Evolutionary conservation across 2,113 vertebrate species (phyloP).

Genomic region (Brachyhypopomus gauderio): DNA sequence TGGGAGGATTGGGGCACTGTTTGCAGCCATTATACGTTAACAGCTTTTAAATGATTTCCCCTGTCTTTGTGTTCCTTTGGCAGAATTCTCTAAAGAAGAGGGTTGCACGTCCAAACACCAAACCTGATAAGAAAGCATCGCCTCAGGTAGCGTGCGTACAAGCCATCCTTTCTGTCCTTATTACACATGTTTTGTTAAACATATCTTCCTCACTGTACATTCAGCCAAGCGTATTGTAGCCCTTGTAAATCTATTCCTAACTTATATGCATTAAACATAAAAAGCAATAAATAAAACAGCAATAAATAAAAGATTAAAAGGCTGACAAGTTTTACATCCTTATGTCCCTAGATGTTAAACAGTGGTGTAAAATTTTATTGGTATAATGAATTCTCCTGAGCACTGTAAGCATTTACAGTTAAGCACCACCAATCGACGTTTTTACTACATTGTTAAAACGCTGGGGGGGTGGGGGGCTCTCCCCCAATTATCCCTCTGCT

Average conservation of each 20-base stretch:
- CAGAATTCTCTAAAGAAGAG: constrained; percentile 95
- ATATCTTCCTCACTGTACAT: neutral
- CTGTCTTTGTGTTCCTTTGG: constrained; percentile 41
- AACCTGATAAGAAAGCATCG: constrained; percentile 87
- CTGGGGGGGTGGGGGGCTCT: neutral
- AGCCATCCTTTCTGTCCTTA: neutral
- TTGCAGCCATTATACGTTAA: constrained; percentile 11
- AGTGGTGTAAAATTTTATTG: neutral
- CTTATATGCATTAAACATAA: no score
- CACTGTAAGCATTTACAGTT: neutral
- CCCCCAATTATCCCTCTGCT: neutral
- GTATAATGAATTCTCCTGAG: neutral
- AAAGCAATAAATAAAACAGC: neutral
- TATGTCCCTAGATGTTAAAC: neutral
- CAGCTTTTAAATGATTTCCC: constrained; percentile 30
- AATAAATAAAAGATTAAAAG: neutral
- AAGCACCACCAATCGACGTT: neutral
- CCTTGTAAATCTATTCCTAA: neutral
- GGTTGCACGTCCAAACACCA: constrained; percentile 83
- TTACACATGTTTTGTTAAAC: neutral
- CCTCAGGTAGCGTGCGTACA: constrained; percentile 71
- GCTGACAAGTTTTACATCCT: neutral
- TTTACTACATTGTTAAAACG: neutral
- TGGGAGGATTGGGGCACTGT: neutral
- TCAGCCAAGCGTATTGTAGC: neutral